A percentile compares a stretch with the other conserved stretches of the same genome.
Evolutionary conservation across 2,797 vertebrate species (phyloP).

Genomic region (Microctenopoma lineatum): DNA sequence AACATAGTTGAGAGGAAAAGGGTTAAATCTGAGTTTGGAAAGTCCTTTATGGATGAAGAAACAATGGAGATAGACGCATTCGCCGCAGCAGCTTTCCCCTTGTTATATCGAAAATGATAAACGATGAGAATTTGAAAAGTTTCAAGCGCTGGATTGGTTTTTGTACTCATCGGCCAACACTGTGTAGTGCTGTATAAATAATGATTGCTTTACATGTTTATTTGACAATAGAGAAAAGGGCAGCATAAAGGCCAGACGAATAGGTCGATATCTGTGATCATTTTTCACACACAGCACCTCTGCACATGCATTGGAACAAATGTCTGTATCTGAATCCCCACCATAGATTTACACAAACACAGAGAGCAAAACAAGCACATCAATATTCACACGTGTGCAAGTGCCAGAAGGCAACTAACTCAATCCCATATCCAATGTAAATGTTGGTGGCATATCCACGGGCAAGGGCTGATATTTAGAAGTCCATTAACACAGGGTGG

Average conservation of each 20-base stretch:
- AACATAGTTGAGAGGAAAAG: not conserved
- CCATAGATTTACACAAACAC: conserved; percentile 36
- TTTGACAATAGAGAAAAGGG: conserved; percentile 59
- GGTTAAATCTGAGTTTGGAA: conserved; percentile 23
- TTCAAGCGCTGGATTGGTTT: not conserved
- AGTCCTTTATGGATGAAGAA: conserved; percentile 10
- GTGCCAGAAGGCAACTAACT: conserved; percentile 67
- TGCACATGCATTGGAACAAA: conserved; percentile 32
- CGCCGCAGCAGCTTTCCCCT: not conserved
- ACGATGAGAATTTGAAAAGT: not conserved
- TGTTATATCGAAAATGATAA: conserved; percentile 1
- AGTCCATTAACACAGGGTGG: conserved; percentile 79
- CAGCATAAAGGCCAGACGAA: conserved; percentile 43
- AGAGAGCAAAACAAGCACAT: conserved; percentile 64
- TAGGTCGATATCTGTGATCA: conserved; percentile 14
- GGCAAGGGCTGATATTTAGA: conserved; percentile 81
- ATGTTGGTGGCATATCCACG: conserved; percentile 75
- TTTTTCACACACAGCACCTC: conserved; percentile 30
- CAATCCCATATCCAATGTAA: conserved; percentile 69
- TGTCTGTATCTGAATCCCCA: conserved; percentile 38
- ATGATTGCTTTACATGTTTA: conserved; percentile 46
- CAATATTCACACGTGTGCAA: conserved; percentile 47
- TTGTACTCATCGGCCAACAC: conserved; percentile 5
- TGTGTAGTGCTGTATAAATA: conserved; percentile 8
- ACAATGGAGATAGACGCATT: not conserved